phyloP scores from a whole-genome alignment of 1,140 invertebrate species.

The Solenopsis fugax region DNA sequence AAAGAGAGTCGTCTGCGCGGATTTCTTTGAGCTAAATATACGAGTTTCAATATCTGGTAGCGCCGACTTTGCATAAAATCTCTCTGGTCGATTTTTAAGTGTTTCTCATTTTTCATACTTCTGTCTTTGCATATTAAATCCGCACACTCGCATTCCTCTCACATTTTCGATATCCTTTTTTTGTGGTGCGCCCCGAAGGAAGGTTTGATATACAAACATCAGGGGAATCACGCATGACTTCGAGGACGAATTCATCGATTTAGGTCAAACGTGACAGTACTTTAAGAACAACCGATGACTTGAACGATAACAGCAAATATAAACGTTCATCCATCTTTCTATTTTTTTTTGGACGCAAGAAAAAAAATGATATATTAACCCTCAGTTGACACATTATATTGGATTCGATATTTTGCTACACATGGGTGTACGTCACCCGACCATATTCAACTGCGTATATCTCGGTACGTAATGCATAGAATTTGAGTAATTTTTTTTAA shows the following conservation, averaged over 20 bases:
- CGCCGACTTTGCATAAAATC: background rate
- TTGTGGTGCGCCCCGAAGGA: background rate
- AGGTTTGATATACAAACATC: slow-evolving; percentile 43
- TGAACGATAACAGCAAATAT: slow-evolving; percentile 24
- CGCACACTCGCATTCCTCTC: slow-evolving; percentile 17
- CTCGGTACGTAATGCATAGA: too few species aligned
- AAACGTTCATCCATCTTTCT: slow-evolving; percentile 10
- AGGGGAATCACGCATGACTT: slow-evolving; percentile 52
- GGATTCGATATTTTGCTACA: too few species aligned
- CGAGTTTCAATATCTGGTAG: background rate
- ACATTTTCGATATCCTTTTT: slow-evolving; percentile 37
- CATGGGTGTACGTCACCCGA: too few species aligned
- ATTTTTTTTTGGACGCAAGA: background rate
- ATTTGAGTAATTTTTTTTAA: too few species aligned
- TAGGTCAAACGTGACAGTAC: slow-evolving; percentile 50
- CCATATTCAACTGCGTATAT: too few species aligned
- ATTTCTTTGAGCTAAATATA: background rate
- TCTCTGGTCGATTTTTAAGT: background rate
- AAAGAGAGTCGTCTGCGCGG: background rate
- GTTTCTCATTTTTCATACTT: background rate
- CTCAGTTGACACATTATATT: too few species aligned
- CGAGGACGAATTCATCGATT: slow-evolving; percentile 57
- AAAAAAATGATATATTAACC: slow-evolving; percentile 13
- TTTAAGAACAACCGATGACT: slow-evolving; percentile 42
- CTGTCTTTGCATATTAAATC: slow-evolving; percentile 27